Conservation (phyloP, 2,888 invertebrate species). For the Temnothorax rugatulus region DNA sequence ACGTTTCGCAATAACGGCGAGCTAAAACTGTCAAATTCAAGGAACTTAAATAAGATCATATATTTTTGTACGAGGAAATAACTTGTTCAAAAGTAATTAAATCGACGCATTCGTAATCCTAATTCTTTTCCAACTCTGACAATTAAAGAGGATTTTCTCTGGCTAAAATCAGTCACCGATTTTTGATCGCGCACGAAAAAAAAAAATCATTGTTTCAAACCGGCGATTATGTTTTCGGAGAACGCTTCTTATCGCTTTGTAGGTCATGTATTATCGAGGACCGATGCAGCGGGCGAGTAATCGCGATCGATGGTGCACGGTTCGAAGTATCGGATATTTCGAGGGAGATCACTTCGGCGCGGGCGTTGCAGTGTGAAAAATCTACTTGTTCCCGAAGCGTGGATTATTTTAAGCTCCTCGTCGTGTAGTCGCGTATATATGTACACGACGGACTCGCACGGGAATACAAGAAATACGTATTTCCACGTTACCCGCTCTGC, state of each 20-base stretch:
- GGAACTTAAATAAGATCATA: constrained; percentile 11
- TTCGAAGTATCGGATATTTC: constrained; percentile 39
- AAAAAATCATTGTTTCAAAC: constrained; percentile 4
- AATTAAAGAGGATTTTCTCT: not conserved
- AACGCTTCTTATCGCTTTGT: constrained; percentile 13
- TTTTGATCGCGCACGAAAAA: not conserved
- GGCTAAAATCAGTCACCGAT: not conserved
- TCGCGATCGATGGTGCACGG: constrained; percentile 43
- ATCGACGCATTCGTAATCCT: not conserved
- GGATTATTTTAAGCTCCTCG: constrained; percentile 57
- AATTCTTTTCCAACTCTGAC: not conserved
- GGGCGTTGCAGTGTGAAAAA: constrained; percentile 42
- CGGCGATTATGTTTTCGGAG: constrained; percentile 12
- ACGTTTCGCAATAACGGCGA: constrained; percentile 39
- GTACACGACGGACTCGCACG: constrained; percentile 21
- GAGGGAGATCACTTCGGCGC: constrained; percentile 39
- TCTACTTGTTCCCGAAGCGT: constrained; percentile 54
- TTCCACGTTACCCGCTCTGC: constrained; percentile 28
- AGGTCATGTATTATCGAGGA: constrained; percentile 36
- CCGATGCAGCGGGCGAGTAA: constrained; percentile 25
- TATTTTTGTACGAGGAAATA: constrained; percentile 3
- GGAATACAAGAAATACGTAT: constrained; percentile 54
- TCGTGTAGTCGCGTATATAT: constrained; percentile 21
- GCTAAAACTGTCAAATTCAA: constrained; percentile 23
- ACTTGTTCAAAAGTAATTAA: constrained; percentile 16